phyloP scores from a whole-genome alignment of 1,140 invertebrate genomes.

The Tribolium castaneum region DNA sequence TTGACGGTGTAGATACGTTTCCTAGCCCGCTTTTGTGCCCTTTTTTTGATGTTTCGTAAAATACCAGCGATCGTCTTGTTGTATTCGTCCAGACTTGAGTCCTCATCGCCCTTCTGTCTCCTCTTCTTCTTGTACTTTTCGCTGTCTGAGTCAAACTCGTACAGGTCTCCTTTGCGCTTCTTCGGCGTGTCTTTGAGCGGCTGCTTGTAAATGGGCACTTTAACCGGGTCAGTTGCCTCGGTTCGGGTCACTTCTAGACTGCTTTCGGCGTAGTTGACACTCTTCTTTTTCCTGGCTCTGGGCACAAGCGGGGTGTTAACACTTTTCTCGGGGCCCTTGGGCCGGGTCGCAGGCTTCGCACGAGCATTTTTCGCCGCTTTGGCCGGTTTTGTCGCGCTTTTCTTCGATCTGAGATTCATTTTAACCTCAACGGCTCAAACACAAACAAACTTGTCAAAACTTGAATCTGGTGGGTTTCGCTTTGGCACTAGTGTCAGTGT shows the following conservation, averaged over 20 bases:
- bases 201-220: conserved; percentile 24
- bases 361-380: no score
- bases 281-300: background rate
- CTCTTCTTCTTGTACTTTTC: conserved; percentile 1
- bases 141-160: conserved; percentile 35
- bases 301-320: background rate
- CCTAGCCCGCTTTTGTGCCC: background rate
- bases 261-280: background rate
- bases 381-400: background rate
- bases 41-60: background rate
- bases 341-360: background rate
- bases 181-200: background rate
- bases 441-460: background rate
- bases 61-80: conserved; percentile 11
- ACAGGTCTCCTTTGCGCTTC: background rate
- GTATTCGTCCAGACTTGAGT: conserved; percentile 11
- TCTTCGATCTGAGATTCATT: background rate
- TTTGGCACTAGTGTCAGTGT: background rate
- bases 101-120: background rate
- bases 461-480: background rate
- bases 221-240: background rate
- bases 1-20: background rate
- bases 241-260: background rate
- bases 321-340: no score
- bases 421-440: background rate